Conservation (phyloP, 2,113 vertebrate species). For the Chamaetylas fuelleborni region DNA sequence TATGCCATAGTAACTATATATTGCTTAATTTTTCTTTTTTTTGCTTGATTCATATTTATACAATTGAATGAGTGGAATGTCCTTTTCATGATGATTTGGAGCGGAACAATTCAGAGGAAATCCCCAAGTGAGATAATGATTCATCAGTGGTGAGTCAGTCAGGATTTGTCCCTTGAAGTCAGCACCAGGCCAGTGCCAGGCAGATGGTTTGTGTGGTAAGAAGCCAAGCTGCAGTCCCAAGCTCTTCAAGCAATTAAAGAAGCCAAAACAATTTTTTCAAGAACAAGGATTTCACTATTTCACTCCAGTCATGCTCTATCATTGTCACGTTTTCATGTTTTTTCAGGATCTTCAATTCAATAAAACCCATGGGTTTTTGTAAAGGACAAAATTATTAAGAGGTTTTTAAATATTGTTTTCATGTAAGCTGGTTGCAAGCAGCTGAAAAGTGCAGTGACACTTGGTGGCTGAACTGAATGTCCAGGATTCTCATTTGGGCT, state of each 20-base stretch:
- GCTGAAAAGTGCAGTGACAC: background rate
- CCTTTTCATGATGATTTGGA: background rate
- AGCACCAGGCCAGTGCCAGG: background rate
- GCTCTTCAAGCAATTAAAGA: background rate
- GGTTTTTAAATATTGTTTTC: background rate
- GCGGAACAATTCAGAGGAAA: slow-evolving; percentile 15
- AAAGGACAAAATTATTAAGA: background rate
- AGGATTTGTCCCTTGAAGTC: background rate
- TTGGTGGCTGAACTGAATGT: background rate
- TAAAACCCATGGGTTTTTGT: background rate
- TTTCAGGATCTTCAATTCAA: background rate
- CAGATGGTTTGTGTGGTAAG: background rate
- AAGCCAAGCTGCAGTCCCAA: background rate
- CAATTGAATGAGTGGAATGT: background rate
- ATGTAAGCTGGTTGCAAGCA: background rate
- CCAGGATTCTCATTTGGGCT: background rate
- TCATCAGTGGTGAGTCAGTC: background rate
- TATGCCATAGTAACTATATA: background rate
- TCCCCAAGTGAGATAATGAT: background rate
- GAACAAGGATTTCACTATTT: background rate
- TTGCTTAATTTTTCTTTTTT: background rate
- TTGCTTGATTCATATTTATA: background rate
- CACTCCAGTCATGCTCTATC: background rate
- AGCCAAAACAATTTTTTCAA: background rate
- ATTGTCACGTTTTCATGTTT: background rate